These are phyloP conservation scores for Acleris holmiana DNA, from an alignment of 2,888 invertebrate genomes.

Conservation along the genomic window DNA sequence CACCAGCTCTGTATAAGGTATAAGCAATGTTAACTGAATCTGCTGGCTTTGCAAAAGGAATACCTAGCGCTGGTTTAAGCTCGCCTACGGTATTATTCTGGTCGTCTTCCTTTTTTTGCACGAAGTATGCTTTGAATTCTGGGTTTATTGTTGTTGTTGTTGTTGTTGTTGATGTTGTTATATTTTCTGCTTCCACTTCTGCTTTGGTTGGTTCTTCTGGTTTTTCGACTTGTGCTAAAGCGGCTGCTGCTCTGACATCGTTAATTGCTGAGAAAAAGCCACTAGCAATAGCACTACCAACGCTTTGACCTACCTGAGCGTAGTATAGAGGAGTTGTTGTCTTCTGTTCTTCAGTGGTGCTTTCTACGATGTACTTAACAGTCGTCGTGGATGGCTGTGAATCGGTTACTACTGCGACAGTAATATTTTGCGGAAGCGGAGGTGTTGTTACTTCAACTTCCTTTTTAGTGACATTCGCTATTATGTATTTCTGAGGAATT, in stretches of 20 bases:
- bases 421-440: conserved; percentile 56
- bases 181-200: conserved; percentile 39
- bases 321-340: conserved; percentile 74
- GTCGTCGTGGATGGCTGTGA: conserved; percentile 64
- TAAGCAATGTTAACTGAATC: conserved; percentile 72
- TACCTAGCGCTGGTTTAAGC: conserved; percentile 62
- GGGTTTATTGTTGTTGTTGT: conserved; percentile 52
- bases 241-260: conserved; percentile 86
- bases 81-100: conserved; percentile 59
- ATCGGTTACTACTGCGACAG: conserved; percentile 57
- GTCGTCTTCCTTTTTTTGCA: conserved; percentile 56
- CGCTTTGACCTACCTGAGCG: conserved; percentile 73
- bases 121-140: conserved; percentile 56
- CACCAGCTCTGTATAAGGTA: conserved; percentile 65
- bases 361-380: conserved; percentile 61
- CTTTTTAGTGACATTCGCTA: conserved; percentile 59
- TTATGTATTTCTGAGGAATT: conserved; percentile 56
- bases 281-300: conserved; percentile 66
- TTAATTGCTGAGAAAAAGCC: conserved; percentile 85
- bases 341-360: conserved; percentile 56
- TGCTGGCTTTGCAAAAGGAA: conserved; percentile 66
- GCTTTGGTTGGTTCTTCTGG: conserved; percentile 71
- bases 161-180: conserved; percentile 39
- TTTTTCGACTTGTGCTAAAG: conserved; percentile 84
- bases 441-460: conserved; percentile 53